Conservation (phyloP, 2,797 vertebrate genomes). For the Aselliscus stoliczkanus region DNA sequence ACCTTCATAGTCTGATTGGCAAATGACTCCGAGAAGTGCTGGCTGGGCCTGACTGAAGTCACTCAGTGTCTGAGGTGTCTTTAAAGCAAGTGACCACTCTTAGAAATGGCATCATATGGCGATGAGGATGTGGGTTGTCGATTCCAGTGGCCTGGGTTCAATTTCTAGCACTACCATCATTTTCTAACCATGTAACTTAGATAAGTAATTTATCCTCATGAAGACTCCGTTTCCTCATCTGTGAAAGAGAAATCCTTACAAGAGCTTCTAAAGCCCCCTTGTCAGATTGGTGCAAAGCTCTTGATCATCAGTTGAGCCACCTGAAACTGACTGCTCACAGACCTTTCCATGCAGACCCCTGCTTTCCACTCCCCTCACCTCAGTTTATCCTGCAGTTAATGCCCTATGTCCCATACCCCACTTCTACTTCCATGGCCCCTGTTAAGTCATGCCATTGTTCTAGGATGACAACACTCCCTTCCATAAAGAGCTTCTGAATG, state of each 20-base stretch:
- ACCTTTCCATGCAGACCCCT: neutral
- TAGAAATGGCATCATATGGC: neutral
- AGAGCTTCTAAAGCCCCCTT: neutral
- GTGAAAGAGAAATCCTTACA: neutral
- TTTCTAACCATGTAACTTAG: neutral
- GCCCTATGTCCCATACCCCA: neutral
- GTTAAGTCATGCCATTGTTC: neutral
- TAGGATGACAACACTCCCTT: neutral
- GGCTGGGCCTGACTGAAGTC: neutral
- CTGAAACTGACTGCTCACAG: neutral
- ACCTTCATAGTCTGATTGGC: neutral
- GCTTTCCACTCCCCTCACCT: neutral
- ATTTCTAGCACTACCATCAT: no score
- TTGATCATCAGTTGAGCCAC: neutral
- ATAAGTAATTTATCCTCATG: neutral
- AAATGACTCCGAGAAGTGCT: neutral
- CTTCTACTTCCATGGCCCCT: neutral
- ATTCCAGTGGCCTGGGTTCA: neutral
- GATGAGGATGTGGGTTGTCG: neutral
- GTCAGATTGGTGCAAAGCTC: neutral
- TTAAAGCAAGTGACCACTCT: neutral
- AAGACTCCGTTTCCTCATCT: neutral
- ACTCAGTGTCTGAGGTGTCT: accelerated
- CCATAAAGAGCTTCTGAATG: neutral
- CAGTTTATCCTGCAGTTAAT: neutral